phyloP scores from a whole-genome alignment of 2,888 invertebrate genomes.

The Philaethria dido region DNA sequence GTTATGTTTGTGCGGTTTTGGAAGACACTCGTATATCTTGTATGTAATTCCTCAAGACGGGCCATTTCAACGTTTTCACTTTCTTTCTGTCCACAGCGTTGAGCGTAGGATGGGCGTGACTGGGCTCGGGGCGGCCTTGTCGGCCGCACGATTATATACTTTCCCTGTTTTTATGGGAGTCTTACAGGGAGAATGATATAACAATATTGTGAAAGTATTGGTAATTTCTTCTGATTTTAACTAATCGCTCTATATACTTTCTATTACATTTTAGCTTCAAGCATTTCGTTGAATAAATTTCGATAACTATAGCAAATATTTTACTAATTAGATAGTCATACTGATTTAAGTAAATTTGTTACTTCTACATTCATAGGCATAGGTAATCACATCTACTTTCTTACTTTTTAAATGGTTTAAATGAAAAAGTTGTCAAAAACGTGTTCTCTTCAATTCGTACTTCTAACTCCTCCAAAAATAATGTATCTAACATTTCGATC shows the following conservation, averaged over 20 bases:
- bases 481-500: too few relatives aligned
- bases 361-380: too few relatives aligned
- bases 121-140: slow-evolving; percentile 62
- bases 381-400: too few relatives aligned
- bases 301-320: too few relatives aligned
- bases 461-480: too few relatives aligned
- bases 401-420: too few relatives aligned
- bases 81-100: slow-evolving; percentile 62
- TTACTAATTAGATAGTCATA: too few relatives aligned
- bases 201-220: slow-evolving; percentile 52
- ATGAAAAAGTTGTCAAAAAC: too few relatives aligned
- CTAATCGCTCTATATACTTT: not conserved
- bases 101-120: slow-evolving; percentile 74
- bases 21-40: slow-evolving; percentile 16
- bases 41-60: slow-evolving; percentile 31
- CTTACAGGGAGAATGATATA: slow-evolving; percentile 66
- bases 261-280: too few relatives aligned
- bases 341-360: too few relatives aligned
- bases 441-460: too few relatives aligned
- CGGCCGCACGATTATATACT: slow-evolving; percentile 72
- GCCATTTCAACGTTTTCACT: slow-evolving; percentile 62
- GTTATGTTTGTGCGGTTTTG: slow-evolving; percentile 23
- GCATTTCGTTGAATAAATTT: too few relatives aligned
- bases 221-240: not conserved
- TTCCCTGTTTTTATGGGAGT: slow-evolving; percentile 82